Percentiles rank a stretch among this genome's conserved stretches.
These are phyloP conservation scores for Mus caroli DNA, from an alignment of 2,797 vertebrate genomes.

Conservation along the genomic window DNA sequence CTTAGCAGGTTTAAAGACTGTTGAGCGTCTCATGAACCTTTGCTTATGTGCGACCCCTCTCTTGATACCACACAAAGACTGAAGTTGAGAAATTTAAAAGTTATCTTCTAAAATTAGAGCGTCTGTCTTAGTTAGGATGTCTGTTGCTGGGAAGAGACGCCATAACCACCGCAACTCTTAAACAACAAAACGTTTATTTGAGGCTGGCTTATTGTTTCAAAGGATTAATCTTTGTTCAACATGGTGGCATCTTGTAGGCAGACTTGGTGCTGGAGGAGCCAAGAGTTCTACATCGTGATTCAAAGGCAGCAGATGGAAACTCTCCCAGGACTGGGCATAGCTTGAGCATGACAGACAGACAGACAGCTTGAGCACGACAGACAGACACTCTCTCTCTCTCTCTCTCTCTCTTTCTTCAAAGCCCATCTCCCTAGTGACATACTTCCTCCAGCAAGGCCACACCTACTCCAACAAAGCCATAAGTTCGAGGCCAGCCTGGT, in stretches of 20 bases:
- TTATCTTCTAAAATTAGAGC: not conserved
- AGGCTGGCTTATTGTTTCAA: not conserved
- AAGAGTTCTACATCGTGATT: not conserved
- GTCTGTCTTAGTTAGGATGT: not conserved
- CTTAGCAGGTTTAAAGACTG: not conserved
- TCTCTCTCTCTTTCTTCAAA: not conserved
- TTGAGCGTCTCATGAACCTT: not conserved
- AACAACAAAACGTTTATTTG: not conserved
- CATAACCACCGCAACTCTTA: not conserved
- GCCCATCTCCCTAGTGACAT: not conserved
- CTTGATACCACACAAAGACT: not conserved
- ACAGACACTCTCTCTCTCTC: too few species aligned
- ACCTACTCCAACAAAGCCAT: not conserved
- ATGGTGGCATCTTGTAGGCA: not conserved
- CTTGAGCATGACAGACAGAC: too few species aligned
- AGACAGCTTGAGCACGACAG: too few species aligned
- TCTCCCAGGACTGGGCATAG: too few species aligned
- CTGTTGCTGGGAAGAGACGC: not conserved
- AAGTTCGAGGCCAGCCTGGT: not conserved
- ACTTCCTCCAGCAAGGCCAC: not conserved
- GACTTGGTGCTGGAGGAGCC: too few species aligned
- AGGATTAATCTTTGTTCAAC: not conserved
- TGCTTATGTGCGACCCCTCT: not conserved
- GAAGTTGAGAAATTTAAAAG: slow-evolving; percentile 27
- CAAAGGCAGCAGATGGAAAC: not conserved